Evolutionary conservation across 53 echinoderm and acorn worm species (phyloP).

Genomic region (Antedon mediterranea): DNA sequence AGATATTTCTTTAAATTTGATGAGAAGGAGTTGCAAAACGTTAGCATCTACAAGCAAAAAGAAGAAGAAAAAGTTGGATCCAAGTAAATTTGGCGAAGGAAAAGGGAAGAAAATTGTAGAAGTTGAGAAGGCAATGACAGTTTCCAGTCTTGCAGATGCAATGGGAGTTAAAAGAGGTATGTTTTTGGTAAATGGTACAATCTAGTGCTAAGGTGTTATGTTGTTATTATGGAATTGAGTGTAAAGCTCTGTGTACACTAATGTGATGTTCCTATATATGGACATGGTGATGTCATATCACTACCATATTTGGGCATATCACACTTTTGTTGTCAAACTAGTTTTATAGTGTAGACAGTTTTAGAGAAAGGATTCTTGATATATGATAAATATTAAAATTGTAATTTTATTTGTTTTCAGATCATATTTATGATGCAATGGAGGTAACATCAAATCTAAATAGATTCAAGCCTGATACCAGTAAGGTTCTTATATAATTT

Average conservation of each 20-base stretch:
- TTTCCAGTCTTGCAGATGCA: slow-evolving; percentile 13
- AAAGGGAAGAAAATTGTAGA: slow-evolving; percentile 28
- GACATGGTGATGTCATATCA: no score
- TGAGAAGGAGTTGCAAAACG: neutral
- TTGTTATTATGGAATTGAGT: no score
- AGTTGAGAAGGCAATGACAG: slow-evolving; percentile 20
- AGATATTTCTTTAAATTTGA: neutral
- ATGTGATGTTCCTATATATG: no score
- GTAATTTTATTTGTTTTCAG: slow-evolving; percentile 18
- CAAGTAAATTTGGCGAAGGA: slow-evolving; percentile 11
- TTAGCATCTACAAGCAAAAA: neutral
- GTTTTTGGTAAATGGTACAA: neutral
- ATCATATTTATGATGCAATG: slow-evolving; percentile 60
- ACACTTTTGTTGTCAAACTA: no score
- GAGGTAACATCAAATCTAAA: slow-evolving; percentile 21
- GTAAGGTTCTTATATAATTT: slow-evolving; percentile 21
- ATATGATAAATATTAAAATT: no score
- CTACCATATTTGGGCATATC: no score
- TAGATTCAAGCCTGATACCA: slow-evolving; percentile 30
- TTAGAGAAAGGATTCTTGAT: no score
- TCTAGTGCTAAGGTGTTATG: no score
- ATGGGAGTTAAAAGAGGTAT: slow-evolving; percentile 29
- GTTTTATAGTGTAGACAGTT: no score
- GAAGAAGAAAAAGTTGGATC: neutral
- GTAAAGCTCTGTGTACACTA: no score